Percentiles rank a stretch among this genome's conserved stretches.
Evolutionary conservation across 2,888 invertebrate species (phyloP).

Genomic region (Clitarchus hookeri): DNA sequence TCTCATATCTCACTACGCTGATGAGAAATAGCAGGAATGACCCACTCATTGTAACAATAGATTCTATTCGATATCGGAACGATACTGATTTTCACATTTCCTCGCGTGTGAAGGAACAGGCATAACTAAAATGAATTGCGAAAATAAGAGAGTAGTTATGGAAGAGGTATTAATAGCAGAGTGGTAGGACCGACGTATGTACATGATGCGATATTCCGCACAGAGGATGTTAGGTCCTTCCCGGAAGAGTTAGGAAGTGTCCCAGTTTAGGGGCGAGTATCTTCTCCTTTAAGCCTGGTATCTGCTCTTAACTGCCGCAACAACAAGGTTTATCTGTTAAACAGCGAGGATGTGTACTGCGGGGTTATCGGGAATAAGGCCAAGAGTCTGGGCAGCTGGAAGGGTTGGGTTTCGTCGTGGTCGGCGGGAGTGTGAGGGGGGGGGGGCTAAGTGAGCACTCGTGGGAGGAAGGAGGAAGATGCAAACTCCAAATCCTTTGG

Average conservation of each 20-base stretch:
- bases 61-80: too few relatives aligned
- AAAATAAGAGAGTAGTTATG: too few relatives aligned
- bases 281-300: background rate
- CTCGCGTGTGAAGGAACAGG: too few relatives aligned
- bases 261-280: background rate
- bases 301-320: background rate
- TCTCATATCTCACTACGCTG: too few relatives aligned
- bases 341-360: background rate
- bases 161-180: too few relatives aligned
- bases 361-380: background rate
- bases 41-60: too few relatives aligned
- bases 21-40: too few relatives aligned
- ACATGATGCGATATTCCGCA: background rate
- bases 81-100: too few relatives aligned
- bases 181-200: too few relatives aligned
- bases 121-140: too few relatives aligned
- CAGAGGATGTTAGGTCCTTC: background rate
- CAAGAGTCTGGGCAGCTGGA: background rate
- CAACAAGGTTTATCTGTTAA: constrained; percentile 14
- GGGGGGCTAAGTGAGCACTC: background rate
- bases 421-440: background rate
- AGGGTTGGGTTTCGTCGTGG: too few relatives aligned
- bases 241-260: constrained; percentile 1
- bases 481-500: constrained; percentile 14
- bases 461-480: background rate